Conservation (phyloP, 2,797 vertebrate species). For the Aldrovandia affinis region DNA sequence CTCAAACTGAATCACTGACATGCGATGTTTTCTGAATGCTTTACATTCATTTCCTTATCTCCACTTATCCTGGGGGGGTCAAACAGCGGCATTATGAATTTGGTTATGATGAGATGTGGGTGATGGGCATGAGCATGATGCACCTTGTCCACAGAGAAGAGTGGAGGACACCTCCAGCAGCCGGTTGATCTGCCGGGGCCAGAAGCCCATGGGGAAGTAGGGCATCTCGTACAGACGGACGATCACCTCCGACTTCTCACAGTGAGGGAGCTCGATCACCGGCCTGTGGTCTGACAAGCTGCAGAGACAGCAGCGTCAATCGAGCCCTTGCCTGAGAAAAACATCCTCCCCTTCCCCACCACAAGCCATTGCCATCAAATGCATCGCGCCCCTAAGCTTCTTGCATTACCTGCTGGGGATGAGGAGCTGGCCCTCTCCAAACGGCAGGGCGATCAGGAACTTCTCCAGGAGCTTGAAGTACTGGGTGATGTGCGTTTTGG, state of each 20-base stretch:
- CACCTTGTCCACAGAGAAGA: constrained; percentile 88
- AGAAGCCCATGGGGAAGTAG: constrained; percentile 96
- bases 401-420: constrained; percentile 87
- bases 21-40: no score
- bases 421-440: constrained; percentile 88
- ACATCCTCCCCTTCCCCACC: neutral
- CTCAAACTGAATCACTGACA: no score
- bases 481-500: constrained; percentile 82
- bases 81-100: neutral
- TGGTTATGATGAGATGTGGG: neutral
- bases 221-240: constrained; percentile 95
- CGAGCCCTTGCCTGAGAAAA: neutral
- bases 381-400: neutral
- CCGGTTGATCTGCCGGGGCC: constrained; percentile 91
- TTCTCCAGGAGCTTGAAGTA: constrained; percentile 94
- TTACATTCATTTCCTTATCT: no score
- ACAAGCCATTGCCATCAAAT: neutral
- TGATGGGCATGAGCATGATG: neutral
- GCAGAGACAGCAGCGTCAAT: constrained; percentile 37
- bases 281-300: constrained; percentile 90
- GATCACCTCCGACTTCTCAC: constrained; percentile 93
- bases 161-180: constrained; percentile 89
- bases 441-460: constrained; percentile 92
- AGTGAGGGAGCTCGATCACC: constrained; percentile 90
- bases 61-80: neutral